Conservation (phyloP, 37 sponge, comb jelly and placozoan species). For the Halichondria panicea region DNA sequence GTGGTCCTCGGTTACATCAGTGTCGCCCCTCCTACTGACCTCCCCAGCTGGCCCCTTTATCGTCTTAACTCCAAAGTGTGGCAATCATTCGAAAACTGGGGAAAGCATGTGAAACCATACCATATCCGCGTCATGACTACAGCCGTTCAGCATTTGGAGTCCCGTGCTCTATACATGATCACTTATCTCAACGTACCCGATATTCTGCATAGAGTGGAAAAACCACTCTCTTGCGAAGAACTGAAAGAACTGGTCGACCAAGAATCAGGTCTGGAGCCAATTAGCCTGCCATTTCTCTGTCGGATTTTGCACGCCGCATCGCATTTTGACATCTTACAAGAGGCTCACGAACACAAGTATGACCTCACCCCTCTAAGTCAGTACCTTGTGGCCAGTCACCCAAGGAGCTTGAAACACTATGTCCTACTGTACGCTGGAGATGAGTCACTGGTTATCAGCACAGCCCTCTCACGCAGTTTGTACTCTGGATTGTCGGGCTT, state of each 20-base stretch:
- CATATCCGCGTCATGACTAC: slow-evolving; percentile 68
- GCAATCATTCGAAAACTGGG: slow-evolving; percentile 73
- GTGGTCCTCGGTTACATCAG: slow-evolving; percentile 71
- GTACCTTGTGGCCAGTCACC: slow-evolving; percentile 66
- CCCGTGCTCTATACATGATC: slow-evolving; percentile 68
- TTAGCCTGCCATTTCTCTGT: slow-evolving; percentile 64
- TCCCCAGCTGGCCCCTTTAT: slow-evolving; percentile 87
- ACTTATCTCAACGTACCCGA: slow-evolving; percentile 65
- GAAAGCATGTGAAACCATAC: slow-evolving; percentile 72
- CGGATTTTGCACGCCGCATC: slow-evolving; percentile 73
- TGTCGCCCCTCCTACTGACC: slow-evolving; percentile 79
- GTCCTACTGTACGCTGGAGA: slow-evolving; percentile 74
- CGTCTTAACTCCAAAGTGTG: slow-evolving; percentile 62
- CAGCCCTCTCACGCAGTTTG: slow-evolving; percentile 64
- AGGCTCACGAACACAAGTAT: slow-evolving; percentile 49
- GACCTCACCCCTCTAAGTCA: slow-evolving; percentile 62
- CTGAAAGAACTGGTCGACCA: slow-evolving; percentile 55
- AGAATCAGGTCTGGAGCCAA: slow-evolving; percentile 28
- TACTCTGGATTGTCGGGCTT: slow-evolving; percentile 72
- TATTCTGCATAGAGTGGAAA: slow-evolving; percentile 28
- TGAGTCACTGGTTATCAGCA: slow-evolving; percentile 68
- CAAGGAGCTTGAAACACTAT: slow-evolving; percentile 70
- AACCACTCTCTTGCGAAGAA: slow-evolving; percentile 69
- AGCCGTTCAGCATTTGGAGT: slow-evolving; percentile 68
- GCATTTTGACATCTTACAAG: slow-evolving; percentile 70